These are phyloP conservation scores for Emydocephalus ijimae DNA, from an alignment of 2,113 vertebrate genomes.

Conservation along the genomic window DNA sequence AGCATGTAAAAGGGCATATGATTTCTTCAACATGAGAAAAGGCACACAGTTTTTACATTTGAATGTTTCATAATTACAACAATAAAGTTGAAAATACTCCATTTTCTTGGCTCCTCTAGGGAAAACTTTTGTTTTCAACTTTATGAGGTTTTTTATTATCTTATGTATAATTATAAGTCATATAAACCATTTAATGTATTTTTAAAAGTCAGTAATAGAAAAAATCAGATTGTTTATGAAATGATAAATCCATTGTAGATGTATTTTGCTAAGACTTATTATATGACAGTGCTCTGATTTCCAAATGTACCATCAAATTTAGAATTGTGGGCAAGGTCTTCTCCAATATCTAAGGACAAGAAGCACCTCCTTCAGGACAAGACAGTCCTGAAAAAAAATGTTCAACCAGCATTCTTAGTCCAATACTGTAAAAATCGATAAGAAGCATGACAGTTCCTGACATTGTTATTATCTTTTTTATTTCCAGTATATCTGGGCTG, in stretches of 20 bases:
- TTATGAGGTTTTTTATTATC: conserved; percentile 23
- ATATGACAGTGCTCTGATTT: not conserved
- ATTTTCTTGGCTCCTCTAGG: not conserved
- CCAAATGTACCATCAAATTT: not conserved
- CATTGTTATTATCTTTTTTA: not conserved
- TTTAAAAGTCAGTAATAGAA: not conserved
- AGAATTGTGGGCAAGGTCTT: not conserved
- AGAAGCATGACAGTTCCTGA: not conserved
- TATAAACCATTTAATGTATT: not conserved
- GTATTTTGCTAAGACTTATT: not conserved
- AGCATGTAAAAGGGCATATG: too few species aligned
- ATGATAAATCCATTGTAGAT: not conserved
- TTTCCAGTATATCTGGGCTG: not conserved
- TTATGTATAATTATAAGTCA: conserved; percentile 14
- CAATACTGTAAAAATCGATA: not conserved
- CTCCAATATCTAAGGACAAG: not conserved
- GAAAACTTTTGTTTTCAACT: not conserved
- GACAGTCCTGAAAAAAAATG: not conserved
- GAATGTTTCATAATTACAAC: too few species aligned
- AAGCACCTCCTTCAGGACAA: not conserved
- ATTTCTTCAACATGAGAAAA: too few species aligned
- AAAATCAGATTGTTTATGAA: not conserved
- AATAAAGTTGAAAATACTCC: not conserved
- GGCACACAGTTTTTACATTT: too few species aligned
- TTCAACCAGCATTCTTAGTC: not conserved